phyloP scores from a whole-genome alignment of 1,140 invertebrate species.

The Microplitis demolitor region DNA sequence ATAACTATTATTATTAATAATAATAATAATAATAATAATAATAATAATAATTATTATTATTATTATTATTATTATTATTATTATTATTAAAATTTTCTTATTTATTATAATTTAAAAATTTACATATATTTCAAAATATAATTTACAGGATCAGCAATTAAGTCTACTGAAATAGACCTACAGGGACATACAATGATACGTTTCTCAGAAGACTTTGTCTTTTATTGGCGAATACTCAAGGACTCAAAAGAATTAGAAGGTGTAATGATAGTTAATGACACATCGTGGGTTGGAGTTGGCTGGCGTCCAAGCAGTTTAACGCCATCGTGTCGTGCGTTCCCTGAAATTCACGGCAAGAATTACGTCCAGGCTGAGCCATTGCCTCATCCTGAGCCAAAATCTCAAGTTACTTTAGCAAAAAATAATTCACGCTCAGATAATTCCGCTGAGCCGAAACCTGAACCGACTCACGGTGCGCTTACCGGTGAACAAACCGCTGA shows the following conservation, averaged over 20 bases:
- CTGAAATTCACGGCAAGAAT: constrained; percentile 65
- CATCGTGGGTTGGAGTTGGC: constrained; percentile 84
- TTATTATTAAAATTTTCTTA: constrained; percentile 1
- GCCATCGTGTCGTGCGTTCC: constrained; percentile 77
- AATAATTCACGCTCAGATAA: not conserved
- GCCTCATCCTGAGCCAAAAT: constrained; percentile 55
- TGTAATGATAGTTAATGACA: constrained; percentile 80
- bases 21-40: too few species aligned
- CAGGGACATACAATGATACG: constrained; percentile 72
- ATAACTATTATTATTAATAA: too few species aligned
- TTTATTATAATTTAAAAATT: not conserved
- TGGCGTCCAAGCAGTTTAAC: constrained; percentile 78
- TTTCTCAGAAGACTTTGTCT: constrained; percentile 72
- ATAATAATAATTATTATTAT: not conserved
- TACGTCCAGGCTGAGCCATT: constrained; percentile 45
- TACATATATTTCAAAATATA: not conserved
- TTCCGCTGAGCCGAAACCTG: constrained; percentile 42
- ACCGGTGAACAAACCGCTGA: constrained; percentile 29
- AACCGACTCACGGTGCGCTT: constrained; percentile 33
- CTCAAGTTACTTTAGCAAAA: constrained; percentile 37
- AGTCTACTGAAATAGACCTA: constrained; percentile 69
- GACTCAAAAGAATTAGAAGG: constrained; percentile 84
- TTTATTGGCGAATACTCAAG: constrained; percentile 84
- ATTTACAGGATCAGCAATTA: constrained; percentile 68
- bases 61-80: not conserved